Conservation (phyloP, 2,113 vertebrate species). For the Eidolon helvum region DNA sequence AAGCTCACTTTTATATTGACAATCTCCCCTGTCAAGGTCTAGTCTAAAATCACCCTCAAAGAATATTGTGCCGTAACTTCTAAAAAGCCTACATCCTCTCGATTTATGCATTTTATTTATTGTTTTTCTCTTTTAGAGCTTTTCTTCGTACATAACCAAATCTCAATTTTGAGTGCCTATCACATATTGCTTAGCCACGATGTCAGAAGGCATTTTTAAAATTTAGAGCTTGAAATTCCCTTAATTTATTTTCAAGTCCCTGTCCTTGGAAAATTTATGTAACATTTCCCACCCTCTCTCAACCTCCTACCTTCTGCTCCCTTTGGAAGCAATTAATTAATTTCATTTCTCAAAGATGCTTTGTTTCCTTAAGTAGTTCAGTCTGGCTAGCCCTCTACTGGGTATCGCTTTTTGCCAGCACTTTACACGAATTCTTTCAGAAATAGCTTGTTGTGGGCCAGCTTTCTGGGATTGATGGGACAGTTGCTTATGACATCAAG, state of each 20-base stretch:
- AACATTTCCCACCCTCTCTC: slow-evolving; percentile 12
- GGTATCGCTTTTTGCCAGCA: slow-evolving; percentile 64
- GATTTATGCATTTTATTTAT: slow-evolving; percentile 67
- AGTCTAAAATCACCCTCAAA: slow-evolving; percentile 70
- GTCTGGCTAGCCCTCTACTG: slow-evolving; percentile 64
- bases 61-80: slow-evolving; percentile 65
- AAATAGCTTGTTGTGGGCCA: slow-evolving; percentile 53
- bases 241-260: slow-evolving; percentile 66
- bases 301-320: slow-evolving; percentile 61
- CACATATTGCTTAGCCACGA: neutral
- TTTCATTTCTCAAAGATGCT: slow-evolving; percentile 77
- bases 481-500: slow-evolving; percentile 53
- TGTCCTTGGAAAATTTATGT: slow-evolving; percentile 68
- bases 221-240: slow-evolving; percentile 67
- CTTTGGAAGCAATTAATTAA: slow-evolving; percentile 77
- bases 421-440: slow-evolving; percentile 36
- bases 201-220: slow-evolving; percentile 64
- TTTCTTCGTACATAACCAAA: slow-evolving; percentile 62
- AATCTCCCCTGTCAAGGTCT: slow-evolving; percentile 67
- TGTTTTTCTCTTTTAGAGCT: slow-evolving; percentile 66
- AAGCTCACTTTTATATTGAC: slow-evolving; percentile 73
- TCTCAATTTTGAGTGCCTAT: slow-evolving; percentile 51
- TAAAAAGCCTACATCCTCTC: slow-evolving; percentile 58
- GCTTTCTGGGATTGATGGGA: slow-evolving; percentile 51
- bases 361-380: slow-evolving; percentile 76